These are phyloP conservation scores for Hemistola chrysoprasaria DNA, from an alignment of 2,888 invertebrate genomes.

Conservation along the genomic window DNA sequence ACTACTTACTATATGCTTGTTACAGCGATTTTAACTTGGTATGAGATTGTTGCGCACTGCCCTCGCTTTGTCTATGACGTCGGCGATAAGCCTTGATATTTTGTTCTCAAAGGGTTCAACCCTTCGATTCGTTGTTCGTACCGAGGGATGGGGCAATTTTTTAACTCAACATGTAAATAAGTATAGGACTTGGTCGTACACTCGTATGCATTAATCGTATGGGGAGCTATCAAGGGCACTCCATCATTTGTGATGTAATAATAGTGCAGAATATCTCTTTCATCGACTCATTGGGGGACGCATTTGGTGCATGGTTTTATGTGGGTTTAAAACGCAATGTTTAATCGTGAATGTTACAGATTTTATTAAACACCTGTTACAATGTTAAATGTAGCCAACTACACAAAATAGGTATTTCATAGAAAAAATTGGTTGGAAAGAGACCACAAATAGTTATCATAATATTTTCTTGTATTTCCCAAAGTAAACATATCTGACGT, in stretches of 20 bases:
- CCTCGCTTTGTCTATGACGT: conserved; percentile 65
- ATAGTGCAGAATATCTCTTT: conserved; percentile 65
- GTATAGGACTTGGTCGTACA: conserved; percentile 77
- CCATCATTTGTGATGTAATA: conserved; percentile 72
- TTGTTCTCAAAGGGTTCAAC: conserved; percentile 76
- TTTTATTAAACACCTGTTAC: no score
- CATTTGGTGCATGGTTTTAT: conserved; percentile 24
- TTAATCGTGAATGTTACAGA: conserved; percentile 1
- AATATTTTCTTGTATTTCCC: not conserved
- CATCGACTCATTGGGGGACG: conserved; percentile 47
- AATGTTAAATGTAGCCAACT: no score
- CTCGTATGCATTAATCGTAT: conserved; percentile 71
- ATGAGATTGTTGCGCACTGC: conserved; percentile 62
- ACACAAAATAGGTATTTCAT: no score
- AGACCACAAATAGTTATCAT: not conserved
- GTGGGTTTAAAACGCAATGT: conserved; percentile 16
- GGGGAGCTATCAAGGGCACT: conserved; percentile 78
- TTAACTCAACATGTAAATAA: conserved; percentile 79
- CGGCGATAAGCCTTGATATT: conserved; percentile 48
- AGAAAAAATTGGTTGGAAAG: no score
- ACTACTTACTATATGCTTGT: no score
- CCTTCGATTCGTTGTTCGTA: conserved; percentile 59
- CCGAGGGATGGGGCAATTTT: conserved; percentile 73
- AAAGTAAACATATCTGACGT: conserved; percentile 12
- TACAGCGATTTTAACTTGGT: conserved; percentile 36